Evolutionary conservation across 2,888 invertebrate genomes (phyloP), one percentile per base, ranked within the genome.

Genomic region (Meghimatium bilineatum): DNA sequence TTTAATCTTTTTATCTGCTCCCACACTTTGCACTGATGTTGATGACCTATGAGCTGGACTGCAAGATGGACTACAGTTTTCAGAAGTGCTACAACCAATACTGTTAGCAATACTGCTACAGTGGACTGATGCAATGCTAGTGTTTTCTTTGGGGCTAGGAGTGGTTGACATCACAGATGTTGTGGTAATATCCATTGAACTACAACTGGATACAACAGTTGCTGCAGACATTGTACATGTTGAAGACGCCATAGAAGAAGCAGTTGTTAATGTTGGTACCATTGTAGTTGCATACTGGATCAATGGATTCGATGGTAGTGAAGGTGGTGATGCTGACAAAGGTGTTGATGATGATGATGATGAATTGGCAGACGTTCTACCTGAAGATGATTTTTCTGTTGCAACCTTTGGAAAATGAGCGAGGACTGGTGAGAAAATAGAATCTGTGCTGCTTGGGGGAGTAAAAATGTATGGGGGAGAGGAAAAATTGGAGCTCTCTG

Each of bases 1-100:
- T 90, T 95, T 92, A 86, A 95, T 94, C 12, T 76, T 71, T 56
- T 44, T 71, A 29, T 76, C 80, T 36, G 38, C 36, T 20, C 17
- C n/a, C 26, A 17, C 38, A 10, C 17, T 36, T 38, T 49, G 76
- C 23, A n/a, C 20, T 63, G 63, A 32, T 29, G 44, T 1, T 8
- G 49, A 12, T 6, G 20, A 52, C 32, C 78, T 77, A 71, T 17
- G 52, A 38, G 72, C 72, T 72, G 34, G 84, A 78, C 29, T 81
- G 72, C 69, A 71, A n/a, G 52, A 32, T 52, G n/a, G 74, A 29
- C 14, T 71, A 63, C 12, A 34, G 74, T 52, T 69, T 44, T 69
- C 52, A 72, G 67, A 32, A 34, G 72, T 5, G 12, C 80, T 26
- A n/a, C 67, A 80, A 17, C 81, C 82, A 26, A 85, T 83, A 67